Conservation (phyloP, 2,113 vertebrate genomes). For the Seriola aureovittata region DNA sequence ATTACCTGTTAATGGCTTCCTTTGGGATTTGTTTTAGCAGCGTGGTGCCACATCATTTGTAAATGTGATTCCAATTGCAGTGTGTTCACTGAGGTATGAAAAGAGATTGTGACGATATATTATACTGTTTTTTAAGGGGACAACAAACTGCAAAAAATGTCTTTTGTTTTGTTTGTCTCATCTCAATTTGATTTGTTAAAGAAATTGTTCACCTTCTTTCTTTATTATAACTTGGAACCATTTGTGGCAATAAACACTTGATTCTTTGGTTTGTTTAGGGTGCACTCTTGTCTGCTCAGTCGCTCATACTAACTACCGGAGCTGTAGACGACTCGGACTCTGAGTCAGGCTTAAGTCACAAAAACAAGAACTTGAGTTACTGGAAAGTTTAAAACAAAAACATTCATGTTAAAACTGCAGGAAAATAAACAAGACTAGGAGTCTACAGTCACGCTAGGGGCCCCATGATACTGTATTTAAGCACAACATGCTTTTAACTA, state of each 20-base stretch:
- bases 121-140: conserved; percentile 23
- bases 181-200: background rate
- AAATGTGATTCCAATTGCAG: conserved; percentile 60
- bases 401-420: background rate
- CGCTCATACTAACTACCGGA: no score
- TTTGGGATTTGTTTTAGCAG: conserved; percentile 56
- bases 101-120: conserved; percentile 23
- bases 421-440: background rate
- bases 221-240: background rate
- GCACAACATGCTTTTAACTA: no score
- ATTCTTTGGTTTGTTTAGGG: background rate
- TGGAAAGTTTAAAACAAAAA: background rate
- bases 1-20: conserved; percentile 66
- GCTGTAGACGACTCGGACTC: background rate
- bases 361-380: background rate
- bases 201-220: background rate
- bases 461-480: background rate
- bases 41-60: conserved; percentile 32
- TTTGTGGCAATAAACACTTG: background rate
- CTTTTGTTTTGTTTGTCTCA: background rate
- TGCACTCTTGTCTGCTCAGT: no score
- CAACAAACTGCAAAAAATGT: background rate
- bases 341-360: background rate
- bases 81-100: conserved; percentile 35
- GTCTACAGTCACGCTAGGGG: background rate